Conservation (phyloP, 2,888 invertebrate genomes). For the Rosalia funebris region DNA sequence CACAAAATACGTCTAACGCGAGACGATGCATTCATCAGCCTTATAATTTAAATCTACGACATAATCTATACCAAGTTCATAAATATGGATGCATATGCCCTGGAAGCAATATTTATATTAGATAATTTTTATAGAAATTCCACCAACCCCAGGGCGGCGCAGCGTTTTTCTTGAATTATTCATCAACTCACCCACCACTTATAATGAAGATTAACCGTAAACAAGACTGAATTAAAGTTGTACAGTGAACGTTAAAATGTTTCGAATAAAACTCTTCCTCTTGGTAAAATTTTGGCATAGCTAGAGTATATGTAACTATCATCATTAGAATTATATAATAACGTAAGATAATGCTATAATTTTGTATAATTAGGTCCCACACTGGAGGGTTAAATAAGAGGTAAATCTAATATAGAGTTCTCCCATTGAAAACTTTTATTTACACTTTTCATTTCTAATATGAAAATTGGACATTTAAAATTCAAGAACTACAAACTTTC, state of each 20-base stretch:
- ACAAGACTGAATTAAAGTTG: slow-evolving; percentile 2
- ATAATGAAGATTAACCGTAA: slow-evolving; percentile 3
- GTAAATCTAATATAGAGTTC: no score
- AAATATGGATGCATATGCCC: slow-evolving; percentile 56
- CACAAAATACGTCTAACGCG: slow-evolving; percentile 2
- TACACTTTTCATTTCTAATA: no score
- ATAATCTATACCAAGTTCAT: slow-evolving; percentile 57
- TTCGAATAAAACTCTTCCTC: no score
- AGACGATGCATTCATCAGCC: slow-evolving; percentile 3
- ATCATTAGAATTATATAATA: no score
- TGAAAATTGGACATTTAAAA: no score
- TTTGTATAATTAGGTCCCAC: no score
- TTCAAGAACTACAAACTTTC: no score
- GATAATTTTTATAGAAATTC: slow-evolving; percentile 33
- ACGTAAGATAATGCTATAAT: no score
- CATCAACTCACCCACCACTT: slow-evolving; percentile 4
- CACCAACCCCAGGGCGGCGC: slow-evolving; percentile 2
- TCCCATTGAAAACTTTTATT: no score
- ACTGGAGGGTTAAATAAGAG: no score
- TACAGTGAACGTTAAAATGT: not conserved
- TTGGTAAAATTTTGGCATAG: no score
- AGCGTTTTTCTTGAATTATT: slow-evolving; percentile 20
- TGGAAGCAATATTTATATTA: slow-evolving; percentile 36
- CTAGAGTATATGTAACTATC: no score
- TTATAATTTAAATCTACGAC: slow-evolving; percentile 51